Evolutionary conservation across 2,113 vertebrate species (phyloP).

Genomic region (Panthera uncia): DNA sequence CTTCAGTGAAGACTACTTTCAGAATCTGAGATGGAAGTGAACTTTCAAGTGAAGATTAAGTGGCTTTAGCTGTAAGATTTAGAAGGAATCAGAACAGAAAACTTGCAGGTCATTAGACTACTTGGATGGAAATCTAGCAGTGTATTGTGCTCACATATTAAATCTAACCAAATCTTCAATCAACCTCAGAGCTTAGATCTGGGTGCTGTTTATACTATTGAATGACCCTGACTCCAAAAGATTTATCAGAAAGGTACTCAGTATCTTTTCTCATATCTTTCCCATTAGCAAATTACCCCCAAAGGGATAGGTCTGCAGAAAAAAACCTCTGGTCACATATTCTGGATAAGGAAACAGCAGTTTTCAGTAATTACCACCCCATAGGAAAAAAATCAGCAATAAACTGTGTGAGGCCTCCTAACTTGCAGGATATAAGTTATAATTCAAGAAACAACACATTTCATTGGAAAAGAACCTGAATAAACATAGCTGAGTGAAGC

Average conservation of each 20-base stretch:
- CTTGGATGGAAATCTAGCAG: conserved; percentile 7
- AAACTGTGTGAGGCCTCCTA: not conserved
- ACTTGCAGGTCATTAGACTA: not conserved
- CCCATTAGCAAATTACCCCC: not conserved
- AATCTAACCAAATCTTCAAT: not conserved
- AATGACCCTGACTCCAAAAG: not conserved
- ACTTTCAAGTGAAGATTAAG: not conserved
- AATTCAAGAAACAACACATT: not conserved
- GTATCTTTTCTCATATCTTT: not conserved
- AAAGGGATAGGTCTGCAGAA: not conserved
- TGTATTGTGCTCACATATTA: not conserved
- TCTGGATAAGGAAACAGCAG: not conserved
- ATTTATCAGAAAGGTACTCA: not conserved
- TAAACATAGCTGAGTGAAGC: not conserved
- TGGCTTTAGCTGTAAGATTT: not conserved
- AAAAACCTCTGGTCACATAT: not conserved
- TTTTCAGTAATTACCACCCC: not conserved
- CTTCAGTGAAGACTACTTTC: not conserved
- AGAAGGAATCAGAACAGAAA: not conserved
- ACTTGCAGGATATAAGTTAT: not conserved
- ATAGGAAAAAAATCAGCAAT: not conserved
- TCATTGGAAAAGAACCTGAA: not conserved
- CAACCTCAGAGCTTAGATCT: not conserved
- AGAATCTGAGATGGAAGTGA: not conserved
- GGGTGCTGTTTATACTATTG: not conserved